phyloP scores from a whole-genome alignment of 2,113 vertebrate species.

The Microcebus griseorufus region DNA sequence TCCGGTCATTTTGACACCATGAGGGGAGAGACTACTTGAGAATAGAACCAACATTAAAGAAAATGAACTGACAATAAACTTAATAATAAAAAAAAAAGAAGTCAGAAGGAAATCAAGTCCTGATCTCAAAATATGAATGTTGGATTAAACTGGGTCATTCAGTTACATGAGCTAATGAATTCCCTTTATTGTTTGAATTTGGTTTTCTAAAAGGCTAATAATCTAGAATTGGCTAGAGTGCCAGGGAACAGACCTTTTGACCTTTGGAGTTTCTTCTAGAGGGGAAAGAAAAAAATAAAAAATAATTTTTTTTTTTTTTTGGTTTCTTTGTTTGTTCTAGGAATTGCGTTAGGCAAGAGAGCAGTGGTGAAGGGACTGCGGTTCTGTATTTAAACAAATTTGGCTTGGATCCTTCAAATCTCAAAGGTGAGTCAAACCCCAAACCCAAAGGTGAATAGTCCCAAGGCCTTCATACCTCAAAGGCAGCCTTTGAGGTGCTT shows the following conservation, averaged over 20 bases:
- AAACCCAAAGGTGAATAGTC: conserved; percentile 38
- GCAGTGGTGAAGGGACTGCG: background rate
- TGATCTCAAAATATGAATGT: background rate
- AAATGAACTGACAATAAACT: background rate
- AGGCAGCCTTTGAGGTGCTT: conserved; percentile 79
- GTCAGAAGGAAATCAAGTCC: background rate
- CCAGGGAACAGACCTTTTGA: background rate
- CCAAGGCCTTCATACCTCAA: conserved; percentile 68
- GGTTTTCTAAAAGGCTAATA: conserved; percentile 5
- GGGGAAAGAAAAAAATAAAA: background rate
- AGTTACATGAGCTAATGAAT: background rate
- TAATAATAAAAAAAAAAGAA: background rate
- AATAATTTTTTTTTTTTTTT: background rate
- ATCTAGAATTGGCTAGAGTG: background rate
- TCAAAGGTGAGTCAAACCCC: background rate
- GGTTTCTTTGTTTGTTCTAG: background rate
- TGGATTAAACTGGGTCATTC: background rate
- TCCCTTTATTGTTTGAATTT: conserved; percentile 28
- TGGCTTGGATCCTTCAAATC: conserved; percentile 9
- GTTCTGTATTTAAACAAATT: background rate
- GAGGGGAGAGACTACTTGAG: background rate
- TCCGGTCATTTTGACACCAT: background rate
- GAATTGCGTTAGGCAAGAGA: background rate
- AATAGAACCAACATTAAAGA: background rate
- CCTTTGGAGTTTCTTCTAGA: background rate